These are phyloP conservation scores for Cremastobaeus sp. DNA, from an alignment of 2,888 invertebrate species.

Conservation along the genomic window DNA sequence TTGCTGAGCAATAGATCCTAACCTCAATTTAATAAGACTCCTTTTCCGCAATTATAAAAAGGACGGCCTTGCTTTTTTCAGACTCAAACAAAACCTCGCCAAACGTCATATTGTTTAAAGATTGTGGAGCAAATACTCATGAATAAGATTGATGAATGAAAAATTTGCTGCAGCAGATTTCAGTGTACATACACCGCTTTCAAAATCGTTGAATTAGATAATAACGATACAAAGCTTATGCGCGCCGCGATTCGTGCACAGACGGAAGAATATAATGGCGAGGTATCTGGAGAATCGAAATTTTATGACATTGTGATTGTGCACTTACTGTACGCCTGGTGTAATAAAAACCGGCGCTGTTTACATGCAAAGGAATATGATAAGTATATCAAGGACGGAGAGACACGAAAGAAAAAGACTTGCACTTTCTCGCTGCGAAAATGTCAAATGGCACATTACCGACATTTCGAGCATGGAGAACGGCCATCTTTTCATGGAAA, in stretches of 20 bases:
- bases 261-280: background rate
- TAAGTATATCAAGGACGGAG: constrained; percentile 35
- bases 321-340: constrained; percentile 7
- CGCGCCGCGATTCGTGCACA: background rate
- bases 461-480: background rate
- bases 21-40: too few relatives aligned
- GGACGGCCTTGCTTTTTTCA: too few relatives aligned
- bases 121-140: too few relatives aligned
- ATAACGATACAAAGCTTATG: background rate
- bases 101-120: too few relatives aligned
- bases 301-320: constrained; percentile 15
- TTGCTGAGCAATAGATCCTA: too few relatives aligned
- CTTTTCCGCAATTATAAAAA: too few relatives aligned
- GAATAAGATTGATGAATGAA: too few relatives aligned
- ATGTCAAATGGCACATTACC: constrained; percentile 34
- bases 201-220: background rate
- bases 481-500: background rate
- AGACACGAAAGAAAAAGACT: constrained; percentile 20
- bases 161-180: background rate
- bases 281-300: background rate
- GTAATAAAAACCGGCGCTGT: constrained; percentile 5
- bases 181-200: background rate
- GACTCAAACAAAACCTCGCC: background rate
- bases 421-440: constrained; percentile 10
- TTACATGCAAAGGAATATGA: constrained; percentile 11